A percentile compares a stretch with the other conserved stretches of the same genome.
These are phyloP conservation scores for Semotilus atromaculatus DNA, from an alignment of 2,797 vertebrate species.

Conservation along the genomic window DNA sequence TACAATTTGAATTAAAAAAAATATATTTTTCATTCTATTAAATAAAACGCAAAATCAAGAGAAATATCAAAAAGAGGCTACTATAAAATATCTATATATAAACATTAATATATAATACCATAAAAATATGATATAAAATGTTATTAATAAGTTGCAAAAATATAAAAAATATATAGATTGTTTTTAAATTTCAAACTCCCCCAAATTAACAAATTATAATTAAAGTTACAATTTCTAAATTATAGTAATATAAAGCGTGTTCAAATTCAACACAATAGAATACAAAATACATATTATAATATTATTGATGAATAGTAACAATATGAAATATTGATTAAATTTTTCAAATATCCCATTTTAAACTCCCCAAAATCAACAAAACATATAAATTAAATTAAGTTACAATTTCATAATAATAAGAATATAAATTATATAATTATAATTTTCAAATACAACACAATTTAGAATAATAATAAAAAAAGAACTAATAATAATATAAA, in stretches of 20 bases:
- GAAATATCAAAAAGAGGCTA: neutral
- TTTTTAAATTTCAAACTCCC: too few relatives aligned
- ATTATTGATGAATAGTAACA: neutral
- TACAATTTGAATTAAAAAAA: too few relatives aligned
- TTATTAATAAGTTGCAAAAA: neutral
- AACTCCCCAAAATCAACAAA: neutral
- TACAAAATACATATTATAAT: neutral
- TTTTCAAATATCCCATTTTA: neutral
- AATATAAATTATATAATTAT: too few relatives aligned
- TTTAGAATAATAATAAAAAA: neutral
- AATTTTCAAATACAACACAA: neutral
- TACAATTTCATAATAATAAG: neutral
- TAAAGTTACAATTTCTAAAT: too few relatives aligned
- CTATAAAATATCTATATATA: neutral
- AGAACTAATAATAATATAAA: neutral
- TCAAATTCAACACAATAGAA: neutral
- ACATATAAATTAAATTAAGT: too few relatives aligned
- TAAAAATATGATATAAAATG: neutral
- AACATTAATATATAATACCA: neutral
- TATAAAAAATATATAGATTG: too few relatives aligned
- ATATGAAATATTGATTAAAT: neutral
- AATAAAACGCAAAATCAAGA: neutral
- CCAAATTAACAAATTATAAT: too few relatives aligned
- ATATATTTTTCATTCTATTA: too few relatives aligned
- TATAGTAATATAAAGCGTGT: too few relatives aligned